Percentiles rank a stretch among this genome's conserved stretches.
Evolutionary conservation across 2,797 vertebrate species (phyloP).

Genomic region (Nothura maculosa): DNA sequence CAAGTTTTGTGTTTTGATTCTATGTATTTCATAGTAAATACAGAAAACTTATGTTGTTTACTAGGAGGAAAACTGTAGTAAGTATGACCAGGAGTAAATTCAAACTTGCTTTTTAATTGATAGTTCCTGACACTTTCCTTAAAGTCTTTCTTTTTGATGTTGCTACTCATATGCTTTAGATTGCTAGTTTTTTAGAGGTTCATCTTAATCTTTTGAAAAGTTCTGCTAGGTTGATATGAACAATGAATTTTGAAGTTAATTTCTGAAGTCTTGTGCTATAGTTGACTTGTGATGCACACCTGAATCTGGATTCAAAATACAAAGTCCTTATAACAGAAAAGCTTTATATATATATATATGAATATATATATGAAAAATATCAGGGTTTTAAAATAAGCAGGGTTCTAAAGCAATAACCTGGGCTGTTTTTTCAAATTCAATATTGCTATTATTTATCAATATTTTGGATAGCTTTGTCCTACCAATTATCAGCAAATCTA

Average conservation of each 20-base stretch:
- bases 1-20: background rate
- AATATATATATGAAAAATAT: background rate
- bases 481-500: background rate
- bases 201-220: conserved; percentile 45
- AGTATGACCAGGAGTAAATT: background rate
- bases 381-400: background rate
- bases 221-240: background rate
- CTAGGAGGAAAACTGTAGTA: background rate
- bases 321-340: background rate
- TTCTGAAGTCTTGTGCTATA: background rate
- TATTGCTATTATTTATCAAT: background rate
- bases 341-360: background rate
- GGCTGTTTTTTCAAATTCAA: background rate
- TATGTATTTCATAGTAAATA: conserved; percentile 18
- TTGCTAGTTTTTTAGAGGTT: background rate
- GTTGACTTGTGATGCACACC: background rate
- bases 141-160: conserved; percentile 38
- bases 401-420: background rate
- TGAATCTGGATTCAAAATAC: conserved; percentile 1
- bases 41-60: conserved; percentile 14
- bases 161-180: conserved; percentile 12
- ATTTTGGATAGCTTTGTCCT: background rate
- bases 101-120: conserved; percentile 17
- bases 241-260: conserved; percentile 5
- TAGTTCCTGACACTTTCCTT: background rate